Conservation (phyloP, 2,888 invertebrate species). For the Noctua pronuba region DNA sequence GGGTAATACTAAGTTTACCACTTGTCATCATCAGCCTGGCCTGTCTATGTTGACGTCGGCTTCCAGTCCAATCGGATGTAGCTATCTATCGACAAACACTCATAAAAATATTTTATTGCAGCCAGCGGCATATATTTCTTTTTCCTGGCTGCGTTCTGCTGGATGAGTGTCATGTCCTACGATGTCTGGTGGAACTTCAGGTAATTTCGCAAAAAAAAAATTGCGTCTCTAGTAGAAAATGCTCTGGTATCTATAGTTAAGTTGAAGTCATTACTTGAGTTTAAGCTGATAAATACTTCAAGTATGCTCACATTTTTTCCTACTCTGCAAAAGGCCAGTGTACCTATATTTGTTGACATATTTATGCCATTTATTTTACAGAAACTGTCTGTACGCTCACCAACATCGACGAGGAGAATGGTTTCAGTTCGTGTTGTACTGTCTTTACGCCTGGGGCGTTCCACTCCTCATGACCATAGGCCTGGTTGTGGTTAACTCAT, state of each 20-base stretch:
- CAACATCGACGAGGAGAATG: neutral
- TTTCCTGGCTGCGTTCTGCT: conserved; percentile 83
- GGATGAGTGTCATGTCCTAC: conserved; percentile 87
- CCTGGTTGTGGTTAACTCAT: conserved; percentile 45
- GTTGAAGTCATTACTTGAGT: no score
- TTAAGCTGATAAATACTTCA: neutral
- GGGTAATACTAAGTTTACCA: no score
- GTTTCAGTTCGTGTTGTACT: neutral
- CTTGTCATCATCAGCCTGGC: no score
- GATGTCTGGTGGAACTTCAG: conserved; percentile 88
- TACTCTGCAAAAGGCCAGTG: no score
- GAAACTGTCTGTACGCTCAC: conserved; percentile 22
- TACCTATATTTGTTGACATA: neutral
- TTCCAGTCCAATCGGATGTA: neutral
- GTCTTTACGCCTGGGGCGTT: conserved; percentile 44
- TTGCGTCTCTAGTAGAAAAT: no score
- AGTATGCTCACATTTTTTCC: neutral
- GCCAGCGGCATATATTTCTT: conserved; percentile 79
- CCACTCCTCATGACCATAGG: conserved; percentile 77
- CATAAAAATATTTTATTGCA: conserved; percentile 68
- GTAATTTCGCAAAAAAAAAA: conserved; percentile 62
- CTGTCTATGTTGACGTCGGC: neutral
- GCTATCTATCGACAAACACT: neutral
- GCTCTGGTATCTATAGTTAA: no score
- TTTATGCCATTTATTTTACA: neutral